A percentile compares a stretch with the other conserved stretches of the same genome.
Evolutionary conservation across 2,113 vertebrate genomes (phyloP).

Genomic region (Oncorhynchus mykiss): DNA sequence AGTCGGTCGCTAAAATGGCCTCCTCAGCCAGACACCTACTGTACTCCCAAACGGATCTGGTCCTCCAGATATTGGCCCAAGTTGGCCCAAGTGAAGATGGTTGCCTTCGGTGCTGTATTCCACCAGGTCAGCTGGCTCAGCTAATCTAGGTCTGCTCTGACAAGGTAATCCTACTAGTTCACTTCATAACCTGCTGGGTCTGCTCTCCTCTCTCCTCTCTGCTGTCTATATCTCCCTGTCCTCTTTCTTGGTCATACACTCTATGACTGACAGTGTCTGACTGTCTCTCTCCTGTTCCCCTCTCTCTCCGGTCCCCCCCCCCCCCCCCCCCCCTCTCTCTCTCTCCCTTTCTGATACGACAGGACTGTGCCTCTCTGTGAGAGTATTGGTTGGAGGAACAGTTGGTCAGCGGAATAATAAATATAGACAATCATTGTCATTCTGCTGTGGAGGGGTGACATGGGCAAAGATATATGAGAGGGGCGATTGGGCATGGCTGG

Average conservation of each 20-base stretch:
- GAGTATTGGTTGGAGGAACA: slow-evolving; percentile 49
- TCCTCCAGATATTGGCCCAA: too few relatives aligned
- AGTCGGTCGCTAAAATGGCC: background rate
- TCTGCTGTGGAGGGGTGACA: slow-evolving; percentile 10
- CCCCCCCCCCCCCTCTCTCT: background rate
- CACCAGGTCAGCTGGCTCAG: background rate
- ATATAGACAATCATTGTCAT: slow-evolving; percentile 66
- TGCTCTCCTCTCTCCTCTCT: background rate
- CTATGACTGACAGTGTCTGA: too few relatives aligned
- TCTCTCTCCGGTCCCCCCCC: background rate
- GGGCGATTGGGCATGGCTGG: too few relatives aligned
- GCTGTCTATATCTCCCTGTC: background rate
- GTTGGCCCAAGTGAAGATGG: too few relatives aligned
- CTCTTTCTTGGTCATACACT: background rate
- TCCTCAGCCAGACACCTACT: background rate
- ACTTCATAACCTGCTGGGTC: background rate
- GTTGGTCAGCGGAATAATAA: slow-evolving; percentile 64
- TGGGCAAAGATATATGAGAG: background rate
- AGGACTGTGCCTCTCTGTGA: slow-evolving; percentile 20
- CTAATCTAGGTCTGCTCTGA: background rate
- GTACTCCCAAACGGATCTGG: background rate
- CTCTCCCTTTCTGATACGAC: slow-evolving; percentile 23
- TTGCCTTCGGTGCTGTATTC: background rate
- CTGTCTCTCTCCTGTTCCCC: too few relatives aligned
- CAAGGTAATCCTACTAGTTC: background rate